These are phyloP conservation scores for Sycobia sp. DNA, from an alignment of 1,140 invertebrate species.

Conservation along the genomic window DNA sequence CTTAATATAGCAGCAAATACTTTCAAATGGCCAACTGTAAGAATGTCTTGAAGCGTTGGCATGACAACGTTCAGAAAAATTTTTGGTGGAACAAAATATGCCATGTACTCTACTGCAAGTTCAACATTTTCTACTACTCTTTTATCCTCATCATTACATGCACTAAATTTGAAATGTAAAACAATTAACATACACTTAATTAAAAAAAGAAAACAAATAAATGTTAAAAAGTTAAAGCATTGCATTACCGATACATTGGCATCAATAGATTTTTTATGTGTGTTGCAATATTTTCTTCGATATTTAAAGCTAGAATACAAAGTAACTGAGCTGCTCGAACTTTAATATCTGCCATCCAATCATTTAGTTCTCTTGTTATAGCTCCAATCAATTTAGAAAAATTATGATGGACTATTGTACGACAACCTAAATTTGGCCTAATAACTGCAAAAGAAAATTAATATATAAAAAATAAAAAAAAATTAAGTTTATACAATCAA, in stretches of 20 bases:
- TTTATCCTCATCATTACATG: slow-evolving; percentile 67
- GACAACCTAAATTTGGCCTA: slow-evolving; percentile 77
- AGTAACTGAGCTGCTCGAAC: slow-evolving; percentile 76
- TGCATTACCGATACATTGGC: slow-evolving; percentile 61
- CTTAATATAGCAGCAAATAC: slow-evolving; percentile 60
- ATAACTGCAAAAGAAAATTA: slow-evolving; percentile 58
- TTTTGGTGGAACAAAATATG: slow-evolving; percentile 72
- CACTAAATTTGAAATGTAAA: too few relatives aligned
- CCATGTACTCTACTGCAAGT: slow-evolving; percentile 69
- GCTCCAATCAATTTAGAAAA: slow-evolving; percentile 71
- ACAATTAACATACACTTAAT: slow-evolving; percentile 14
- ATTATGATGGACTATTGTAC: slow-evolving; percentile 72
- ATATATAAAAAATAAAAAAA: slow-evolving; percentile 23
- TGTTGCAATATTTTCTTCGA: slow-evolving; percentile 73
- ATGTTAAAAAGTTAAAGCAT: background rate
- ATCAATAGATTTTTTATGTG: slow-evolving; percentile 68
- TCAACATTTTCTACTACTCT: slow-evolving; percentile 70
- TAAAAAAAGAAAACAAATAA: background rate
- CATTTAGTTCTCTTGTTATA: slow-evolving; percentile 69
- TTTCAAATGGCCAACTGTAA: slow-evolving; percentile 60
- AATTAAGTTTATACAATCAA: background rate
- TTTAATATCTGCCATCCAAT: slow-evolving; percentile 76
- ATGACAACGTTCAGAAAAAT: slow-evolving; percentile 66
- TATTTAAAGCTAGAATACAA: slow-evolving; percentile 71
- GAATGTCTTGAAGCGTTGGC: slow-evolving; percentile 63